Conservation (phyloP, 2,113 vertebrate species). For the Dromaius novaehollandiae region DNA sequence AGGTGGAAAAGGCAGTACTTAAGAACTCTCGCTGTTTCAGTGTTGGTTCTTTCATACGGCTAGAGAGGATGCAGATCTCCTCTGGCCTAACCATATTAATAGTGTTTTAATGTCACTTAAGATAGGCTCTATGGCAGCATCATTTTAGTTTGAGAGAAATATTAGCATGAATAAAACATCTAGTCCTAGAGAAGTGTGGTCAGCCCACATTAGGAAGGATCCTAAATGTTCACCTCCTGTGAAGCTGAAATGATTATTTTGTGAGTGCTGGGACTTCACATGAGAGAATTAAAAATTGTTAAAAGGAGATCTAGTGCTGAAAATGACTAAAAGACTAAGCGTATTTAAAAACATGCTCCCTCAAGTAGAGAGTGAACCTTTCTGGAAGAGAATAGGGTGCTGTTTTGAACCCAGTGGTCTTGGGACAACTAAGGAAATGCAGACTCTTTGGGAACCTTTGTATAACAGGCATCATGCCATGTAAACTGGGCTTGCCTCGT, state of each 20-base stretch:
- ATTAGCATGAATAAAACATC: neutral
- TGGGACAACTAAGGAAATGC: neutral
- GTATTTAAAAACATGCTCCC: accelerated
- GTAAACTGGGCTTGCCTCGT: neutral
- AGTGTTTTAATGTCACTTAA: neutral
- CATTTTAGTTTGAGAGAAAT: neutral
- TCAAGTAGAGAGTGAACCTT: neutral
- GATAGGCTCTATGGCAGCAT: neutral
- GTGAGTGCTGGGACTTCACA: neutral
- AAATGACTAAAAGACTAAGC: neutral
- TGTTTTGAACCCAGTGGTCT: neutral
- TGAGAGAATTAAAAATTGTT: neutral
- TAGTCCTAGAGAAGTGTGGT: neutral
- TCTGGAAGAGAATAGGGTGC: neutral
- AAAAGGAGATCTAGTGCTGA: neutral
- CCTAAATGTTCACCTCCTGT: neutral
- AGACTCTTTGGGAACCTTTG: neutral
- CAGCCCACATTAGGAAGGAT: neutral
- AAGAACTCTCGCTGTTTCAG: neutral
- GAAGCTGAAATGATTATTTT: neutral
- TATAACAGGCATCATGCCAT: neutral
- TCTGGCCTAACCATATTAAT: accelerated
- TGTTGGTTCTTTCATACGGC: neutral
- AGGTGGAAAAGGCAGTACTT: neutral
- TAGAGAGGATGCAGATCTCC: neutral